Conservation (phyloP, 2,888 invertebrate genomes). For the Erebia aethiops region DNA sequence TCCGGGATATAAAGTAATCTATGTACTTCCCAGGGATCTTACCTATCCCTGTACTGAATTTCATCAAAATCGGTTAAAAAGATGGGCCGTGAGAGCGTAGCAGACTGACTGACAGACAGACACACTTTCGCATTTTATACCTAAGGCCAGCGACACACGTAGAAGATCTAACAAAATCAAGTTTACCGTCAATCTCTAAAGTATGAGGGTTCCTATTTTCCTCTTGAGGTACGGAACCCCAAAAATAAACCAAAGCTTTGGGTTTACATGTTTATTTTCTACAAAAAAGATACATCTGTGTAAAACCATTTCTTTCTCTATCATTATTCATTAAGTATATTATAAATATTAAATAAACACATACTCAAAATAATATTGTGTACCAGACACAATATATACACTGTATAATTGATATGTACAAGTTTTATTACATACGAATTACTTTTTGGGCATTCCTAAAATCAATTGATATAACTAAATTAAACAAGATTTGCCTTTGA, state of each 20-base stretch:
- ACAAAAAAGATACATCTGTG: slow-evolving; percentile 13
- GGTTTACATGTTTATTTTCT: slow-evolving; percentile 22
- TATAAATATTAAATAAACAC: slow-evolving; percentile 2
- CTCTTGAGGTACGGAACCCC: too few species aligned
- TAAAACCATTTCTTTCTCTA: slow-evolving; percentile 9
- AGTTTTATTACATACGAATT: slow-evolving; percentile 17
- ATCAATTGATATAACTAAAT: not conserved
- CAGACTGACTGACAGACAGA: too few species aligned
- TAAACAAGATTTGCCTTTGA: not conserved
- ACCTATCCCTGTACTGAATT: too few species aligned
- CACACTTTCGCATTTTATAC: too few species aligned
- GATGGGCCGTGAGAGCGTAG: too few species aligned
- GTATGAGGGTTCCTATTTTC: too few species aligned
- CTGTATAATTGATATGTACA: slow-evolving; percentile 52
- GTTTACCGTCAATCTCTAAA: too few species aligned
- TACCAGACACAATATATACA: slow-evolving; percentile 57
- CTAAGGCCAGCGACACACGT: too few species aligned
- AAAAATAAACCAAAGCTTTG: slow-evolving; percentile 17
- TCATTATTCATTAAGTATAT: not conserved
- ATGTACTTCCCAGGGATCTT: too few species aligned
- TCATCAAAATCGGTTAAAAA: too few species aligned
- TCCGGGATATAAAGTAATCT: too few species aligned
- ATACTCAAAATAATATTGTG: slow-evolving; percentile 46
- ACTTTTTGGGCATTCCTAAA: not conserved
- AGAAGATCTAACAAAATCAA: too few species aligned